Evolutionary conservation across 2,797 vertebrate species (phyloP).

Genomic region (Furcifer pardalis): DNA sequence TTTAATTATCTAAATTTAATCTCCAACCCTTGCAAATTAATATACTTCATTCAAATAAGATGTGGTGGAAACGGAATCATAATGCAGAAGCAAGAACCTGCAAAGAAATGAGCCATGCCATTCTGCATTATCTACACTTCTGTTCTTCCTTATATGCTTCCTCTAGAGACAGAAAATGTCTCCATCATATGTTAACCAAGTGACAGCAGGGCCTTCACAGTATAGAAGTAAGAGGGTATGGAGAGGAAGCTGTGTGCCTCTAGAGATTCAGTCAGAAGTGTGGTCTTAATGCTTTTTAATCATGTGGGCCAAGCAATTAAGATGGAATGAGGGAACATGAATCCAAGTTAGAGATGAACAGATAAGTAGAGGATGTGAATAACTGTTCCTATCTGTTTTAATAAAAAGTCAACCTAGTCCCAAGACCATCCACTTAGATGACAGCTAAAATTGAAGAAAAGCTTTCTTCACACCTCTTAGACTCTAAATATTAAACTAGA

Average conservation of each 20-base stretch:
- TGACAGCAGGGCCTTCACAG: background rate
- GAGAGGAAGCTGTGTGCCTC: background rate
- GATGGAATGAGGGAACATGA: background rate
- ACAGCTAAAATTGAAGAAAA: too few relatives aligned
- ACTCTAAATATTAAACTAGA: too few relatives aligned
- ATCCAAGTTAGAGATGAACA: background rate
- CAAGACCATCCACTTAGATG: too few relatives aligned
- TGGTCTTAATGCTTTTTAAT: background rate
- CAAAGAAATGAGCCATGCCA: background rate
- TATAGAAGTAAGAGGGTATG: background rate
- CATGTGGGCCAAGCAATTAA: background rate
- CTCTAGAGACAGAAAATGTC: background rate
- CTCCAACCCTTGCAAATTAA: slow-evolving; percentile 22
- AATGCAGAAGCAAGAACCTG: background rate
- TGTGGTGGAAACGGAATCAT: background rate
- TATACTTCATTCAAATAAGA: slow-evolving; percentile 20
- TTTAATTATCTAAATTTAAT: slow-evolving; percentile 49
- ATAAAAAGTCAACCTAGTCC: background rate
- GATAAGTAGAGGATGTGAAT: too few relatives aligned
- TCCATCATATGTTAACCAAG: background rate
- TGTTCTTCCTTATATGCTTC: background rate
- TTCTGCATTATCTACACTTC: background rate
- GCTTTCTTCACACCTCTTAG: too few relatives aligned
- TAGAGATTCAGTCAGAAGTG: too few relatives aligned
- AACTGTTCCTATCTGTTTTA: background rate